These are phyloP conservation scores for Microtus ochrogaster DNA, from an alignment of 2,113 vertebrate genomes.

Conservation along the genomic window DNA sequence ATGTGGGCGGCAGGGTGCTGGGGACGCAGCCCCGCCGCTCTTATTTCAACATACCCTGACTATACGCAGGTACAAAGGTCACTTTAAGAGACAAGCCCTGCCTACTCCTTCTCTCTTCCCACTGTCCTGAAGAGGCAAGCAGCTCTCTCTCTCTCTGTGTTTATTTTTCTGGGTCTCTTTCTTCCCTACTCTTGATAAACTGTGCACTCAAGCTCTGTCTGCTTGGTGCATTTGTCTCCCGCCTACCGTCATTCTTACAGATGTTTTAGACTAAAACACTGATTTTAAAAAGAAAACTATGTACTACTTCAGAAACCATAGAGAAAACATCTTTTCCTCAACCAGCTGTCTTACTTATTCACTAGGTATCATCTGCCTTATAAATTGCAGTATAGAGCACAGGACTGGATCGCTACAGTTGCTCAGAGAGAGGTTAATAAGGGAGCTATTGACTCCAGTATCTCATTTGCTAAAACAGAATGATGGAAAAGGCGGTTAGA, in stretches of 20 bases:
- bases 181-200: too few species aligned
- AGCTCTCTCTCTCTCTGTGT: too few species aligned
- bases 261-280: slow-evolving; percentile 7
- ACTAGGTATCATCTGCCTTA: neutral
- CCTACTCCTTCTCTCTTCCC: too few species aligned
- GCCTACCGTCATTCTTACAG: neutral
- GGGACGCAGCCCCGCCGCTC: too few species aligned
- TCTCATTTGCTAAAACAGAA: slow-evolving; percentile 29
- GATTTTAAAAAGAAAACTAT: neutral
- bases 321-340: neutral
- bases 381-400: neutral
- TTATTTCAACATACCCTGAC: too few species aligned
- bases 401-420: neutral
- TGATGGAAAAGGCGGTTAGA: neutral
- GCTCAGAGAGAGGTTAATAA: neutral
- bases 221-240: too few species aligned
- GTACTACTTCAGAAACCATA: neutral
- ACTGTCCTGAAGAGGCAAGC: too few species aligned
- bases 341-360: neutral
- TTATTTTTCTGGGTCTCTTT: too few species aligned
- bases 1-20: too few species aligned
- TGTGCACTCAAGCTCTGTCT: too few species aligned
- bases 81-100: too few species aligned
- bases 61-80: too few species aligned
- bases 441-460: slow-evolving; percentile 9